Conservation (phyloP, 2,888 invertebrate genomes). For the Sylvicola cinctus region DNA sequence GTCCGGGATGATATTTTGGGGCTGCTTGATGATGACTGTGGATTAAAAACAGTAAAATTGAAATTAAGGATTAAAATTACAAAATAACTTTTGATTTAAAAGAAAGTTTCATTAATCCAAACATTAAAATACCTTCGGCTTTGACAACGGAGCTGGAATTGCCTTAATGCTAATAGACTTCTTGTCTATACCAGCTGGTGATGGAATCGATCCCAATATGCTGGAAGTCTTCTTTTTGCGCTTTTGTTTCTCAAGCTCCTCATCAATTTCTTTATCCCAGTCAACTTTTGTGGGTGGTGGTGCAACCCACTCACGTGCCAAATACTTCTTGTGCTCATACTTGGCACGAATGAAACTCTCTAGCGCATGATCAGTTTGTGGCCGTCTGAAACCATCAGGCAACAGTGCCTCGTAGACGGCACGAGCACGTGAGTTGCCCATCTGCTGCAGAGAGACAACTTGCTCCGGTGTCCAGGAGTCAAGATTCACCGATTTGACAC, state of each 20-base stretch:
- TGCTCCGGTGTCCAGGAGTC: slow-evolving; percentile 98
- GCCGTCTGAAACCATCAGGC: slow-evolving; percentile 86
- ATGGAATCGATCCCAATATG: slow-evolving; percentile 12
- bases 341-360: slow-evolving; percentile 95
- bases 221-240: slow-evolving; percentile 52
- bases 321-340: slow-evolving; percentile 97
- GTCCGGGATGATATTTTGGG: slow-evolving; percentile 13
- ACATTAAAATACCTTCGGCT: slow-evolving; percentile 17
- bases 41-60: no score
- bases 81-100: not conserved
- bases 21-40: slow-evolving; percentile 28
- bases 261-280: slow-evolving; percentile 76
- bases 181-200: slow-evolving; percentile 8
- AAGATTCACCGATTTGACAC: slow-evolving; percentile 94
- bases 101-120: not conserved
- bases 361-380: slow-evolving; percentile 81
- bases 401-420: slow-evolving; percentile 95
- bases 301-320: slow-evolving; percentile 94
- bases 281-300: slow-evolving; percentile 66
- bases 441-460: slow-evolving; percentile 82
- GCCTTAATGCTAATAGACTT: slow-evolving; percentile 2
- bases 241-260: slow-evolving; percentile 63
- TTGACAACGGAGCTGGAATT: slow-evolving; percentile 21
- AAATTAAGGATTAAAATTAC: not conserved
- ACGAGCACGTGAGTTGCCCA: slow-evolving; percentile 93